phyloP scores from a whole-genome alignment of 1,140 invertebrate genomes.

The Drosophila sp. region DNA sequence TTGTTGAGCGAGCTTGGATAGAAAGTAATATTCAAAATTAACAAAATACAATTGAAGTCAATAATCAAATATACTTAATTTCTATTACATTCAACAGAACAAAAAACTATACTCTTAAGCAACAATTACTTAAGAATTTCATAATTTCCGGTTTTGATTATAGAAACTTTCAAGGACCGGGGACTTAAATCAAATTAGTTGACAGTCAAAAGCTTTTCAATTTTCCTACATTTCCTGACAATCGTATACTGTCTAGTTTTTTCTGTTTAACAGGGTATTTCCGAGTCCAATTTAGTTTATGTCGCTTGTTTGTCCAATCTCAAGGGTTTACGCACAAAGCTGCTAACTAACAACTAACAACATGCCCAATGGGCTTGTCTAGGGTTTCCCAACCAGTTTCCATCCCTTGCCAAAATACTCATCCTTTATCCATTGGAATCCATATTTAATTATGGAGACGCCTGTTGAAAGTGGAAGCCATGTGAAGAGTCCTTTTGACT shows the following conservation, averaged over 20 bases:
- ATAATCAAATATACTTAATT: too few relatives aligned
- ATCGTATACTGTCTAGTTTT: neutral
- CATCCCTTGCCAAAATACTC: neutral
- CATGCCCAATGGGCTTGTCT: slow-evolving; percentile 30
- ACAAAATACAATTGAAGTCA: too few relatives aligned
- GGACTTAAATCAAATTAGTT: too few relatives aligned
- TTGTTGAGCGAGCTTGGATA: too few relatives aligned
- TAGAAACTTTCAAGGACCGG: too few relatives aligned
- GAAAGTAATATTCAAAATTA: too few relatives aligned
- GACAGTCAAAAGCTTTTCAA: too few relatives aligned
- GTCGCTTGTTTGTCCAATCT: slow-evolving; percentile 1
- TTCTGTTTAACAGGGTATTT: neutral
- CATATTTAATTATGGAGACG: slow-evolving; percentile 74
- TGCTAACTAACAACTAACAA: slow-evolving; percentile 72
- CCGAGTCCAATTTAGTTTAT: neutral
- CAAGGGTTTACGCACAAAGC: slow-evolving; percentile 55
- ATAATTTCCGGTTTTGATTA: too few relatives aligned
- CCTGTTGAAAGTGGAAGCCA: neutral
- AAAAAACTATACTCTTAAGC: too few relatives aligned
- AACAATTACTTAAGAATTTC: too few relatives aligned
- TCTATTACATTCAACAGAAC: too few relatives aligned
- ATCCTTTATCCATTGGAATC: slow-evolving; percentile 39
- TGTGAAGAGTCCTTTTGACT: slow-evolving; percentile 22
- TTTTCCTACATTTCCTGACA: too few relatives aligned
- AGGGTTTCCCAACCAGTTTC: neutral